Base-by-base conservation (phyloP, 2,113 vertebrate genomes). In the Ophthalmolycus amberensis region DNA sequence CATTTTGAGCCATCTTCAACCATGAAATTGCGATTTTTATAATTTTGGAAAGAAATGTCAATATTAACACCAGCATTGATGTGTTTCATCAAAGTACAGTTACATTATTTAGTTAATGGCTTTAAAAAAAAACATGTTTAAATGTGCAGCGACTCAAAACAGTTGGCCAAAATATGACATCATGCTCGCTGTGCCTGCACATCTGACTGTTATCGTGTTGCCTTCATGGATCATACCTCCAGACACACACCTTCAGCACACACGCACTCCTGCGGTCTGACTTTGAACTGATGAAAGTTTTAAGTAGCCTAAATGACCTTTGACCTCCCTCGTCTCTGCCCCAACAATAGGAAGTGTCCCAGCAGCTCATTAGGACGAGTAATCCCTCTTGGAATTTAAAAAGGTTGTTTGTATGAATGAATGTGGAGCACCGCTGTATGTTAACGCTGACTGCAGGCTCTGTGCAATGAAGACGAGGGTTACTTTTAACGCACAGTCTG, bases 381-480 rank as follows among this genome's bases (percentile, higher is more conserved):
- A 85, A 92, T 90, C 77, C 81, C 71, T 77, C 50, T 75, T 72
- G 83, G 87, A 88, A 86, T 89, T 89, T 71, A 88, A 80, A 59
- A 69, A 75, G 70, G 73, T 88, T 70, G 66, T 89, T 89, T 80
- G 58, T 83, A 79, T 76, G 75, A 88, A 83, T 22, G 22, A 89
- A 83, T 80, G 48, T 84, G 40, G 64, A 74, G 25, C 56, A 68
- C 27, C 48, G 71, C 32, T 79, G 38, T 64, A 64, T 60, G 71
- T 77, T 86, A 60, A 66, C 67, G 67, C 79, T 89, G 86, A 70
- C 29, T 52, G 29, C 14, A 81, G 75, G 40, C 74, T 80, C 46
- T 72, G 58, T 71, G 71, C 63, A 60, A 78, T 90, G 80, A 88
- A 80, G 59, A 89, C 82, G 83, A 50, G 38, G 71, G 60, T 69